Conservation (phyloP, 2,113 vertebrate species). For the Malurus cyaneus region DNA sequence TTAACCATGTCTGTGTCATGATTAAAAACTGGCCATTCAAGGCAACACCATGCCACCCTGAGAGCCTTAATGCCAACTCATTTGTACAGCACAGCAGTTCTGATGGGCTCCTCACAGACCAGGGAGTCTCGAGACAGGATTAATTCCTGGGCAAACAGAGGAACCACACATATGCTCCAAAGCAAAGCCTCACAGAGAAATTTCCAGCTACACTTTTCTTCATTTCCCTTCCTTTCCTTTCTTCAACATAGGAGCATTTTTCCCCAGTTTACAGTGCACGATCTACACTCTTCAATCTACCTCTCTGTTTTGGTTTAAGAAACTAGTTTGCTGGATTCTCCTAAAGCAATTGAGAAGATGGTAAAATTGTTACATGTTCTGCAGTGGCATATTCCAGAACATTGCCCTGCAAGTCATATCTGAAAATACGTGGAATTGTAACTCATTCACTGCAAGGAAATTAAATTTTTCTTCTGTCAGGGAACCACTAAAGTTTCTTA, state of each 20-base stretch:
- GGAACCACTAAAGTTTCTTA: background rate
- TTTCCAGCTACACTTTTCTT: background rate
- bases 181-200: background rate
- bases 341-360: background rate
- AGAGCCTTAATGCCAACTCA: background rate
- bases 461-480: background rate
- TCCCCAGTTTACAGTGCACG: background rate
- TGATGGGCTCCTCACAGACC: background rate
- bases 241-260: background rate
- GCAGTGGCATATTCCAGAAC: background rate
- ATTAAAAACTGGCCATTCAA: too few relatives aligned
- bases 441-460: background rate
- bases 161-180: background rate
- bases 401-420: background rate
- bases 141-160: background rate
- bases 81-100: accelerated
- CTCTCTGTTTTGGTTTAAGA: background rate
- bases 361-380: background rate
- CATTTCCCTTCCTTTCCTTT: background rate
- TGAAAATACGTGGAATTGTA: background rate
- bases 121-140: accelerated
- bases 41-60: background rate
- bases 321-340: background rate
- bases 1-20: too few relatives aligned
- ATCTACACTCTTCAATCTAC: background rate